Evolutionary conservation across 2,888 invertebrate genomes (phyloP), one percentile per base, ranked within the genome.

Genomic region (Mystacides longicornis): DNA sequence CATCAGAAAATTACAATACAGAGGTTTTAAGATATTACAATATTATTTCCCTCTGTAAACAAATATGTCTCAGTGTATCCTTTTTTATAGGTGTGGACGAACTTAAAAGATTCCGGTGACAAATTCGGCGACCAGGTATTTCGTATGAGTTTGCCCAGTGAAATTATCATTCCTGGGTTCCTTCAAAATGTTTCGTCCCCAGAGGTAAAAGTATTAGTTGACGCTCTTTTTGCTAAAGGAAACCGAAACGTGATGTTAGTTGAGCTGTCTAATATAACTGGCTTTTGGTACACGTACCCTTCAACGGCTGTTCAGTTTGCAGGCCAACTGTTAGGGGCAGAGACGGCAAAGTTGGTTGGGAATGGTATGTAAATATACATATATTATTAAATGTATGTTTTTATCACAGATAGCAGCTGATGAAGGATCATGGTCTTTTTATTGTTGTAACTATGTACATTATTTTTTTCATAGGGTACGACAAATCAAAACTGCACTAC

Each of bases 91-190:
- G n/a, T n/a, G n/a, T n/a, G n/a, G n/a, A n/a, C n/a, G n/a, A n/a
- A n/a, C n/a, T n/a, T n/a, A n/a, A n/a, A n/a, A n/a, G n/a, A n/a
- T n/a, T n/a, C n/a, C n/a, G n/a, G n/a, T n/a, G n/a, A n/a, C n/a
- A n/a, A n/a, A n/a, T n/a, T n/a, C n/a, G n/a, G n/a, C n/a, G n/a
- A 16, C 5, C 45, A 19, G n/a, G 7, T 14, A 2, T 46, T 52
- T n/a, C 20, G 47, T 11, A 46, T 5, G 3, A 20, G 4, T 1
- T 18, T 52, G 11, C 47, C 52, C 3, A 18, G 19, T n/a, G 46
- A 23, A n/a, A 31, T 52, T 20, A 31, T 42, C 22, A 22, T 27
- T n/a, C 52, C 46, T 16, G 52, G 52, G 20, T 52, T n/a, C 18
- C 2, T 46, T 9, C 7, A 52, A 20, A 7, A 23, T 9, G 23